A percentile compares a stretch with the other conserved stretches of the same genome.
phyloP scores from a whole-genome alignment of 2,797 vertebrate species.

The Bradypus variegatus region DNA sequence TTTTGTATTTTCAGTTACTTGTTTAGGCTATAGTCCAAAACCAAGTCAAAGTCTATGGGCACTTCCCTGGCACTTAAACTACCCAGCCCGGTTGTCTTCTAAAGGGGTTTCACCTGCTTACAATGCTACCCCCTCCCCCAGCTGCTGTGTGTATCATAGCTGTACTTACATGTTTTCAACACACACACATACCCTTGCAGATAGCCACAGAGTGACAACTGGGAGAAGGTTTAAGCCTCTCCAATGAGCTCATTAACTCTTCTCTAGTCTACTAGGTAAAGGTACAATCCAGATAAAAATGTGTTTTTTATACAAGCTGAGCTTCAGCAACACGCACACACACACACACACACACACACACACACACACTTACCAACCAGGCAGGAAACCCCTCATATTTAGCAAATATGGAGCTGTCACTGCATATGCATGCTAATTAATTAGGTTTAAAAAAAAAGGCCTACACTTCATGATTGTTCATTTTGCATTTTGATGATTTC shows the following conservation, averaged over 20 bases:
- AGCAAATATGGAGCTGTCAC: not conserved
- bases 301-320: not conserved
- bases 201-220: not conserved
- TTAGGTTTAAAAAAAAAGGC: not conserved
- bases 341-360: not conserved
- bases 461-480: not conserved
- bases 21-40: not conserved
- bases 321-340: not conserved
- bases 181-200: not conserved
- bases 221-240: not conserved
- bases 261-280: not conserved
- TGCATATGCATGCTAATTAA: not conserved
- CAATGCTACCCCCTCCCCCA: not conserved
- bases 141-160: not conserved
- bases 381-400: not conserved
- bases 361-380: not conserved
- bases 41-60: not conserved
- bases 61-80: not conserved
- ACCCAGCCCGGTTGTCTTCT: not conserved
- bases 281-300: not conserved
- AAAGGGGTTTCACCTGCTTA: not conserved
- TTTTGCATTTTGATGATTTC: constrained; percentile 2
- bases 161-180: not conserved
- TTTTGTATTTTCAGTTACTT: not conserved
- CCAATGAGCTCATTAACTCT: not conserved